A percentile compares a stretch with the other conserved stretches of the same genome.
Evolutionary conservation across 2,113 vertebrate species (phyloP).

Genomic region (Bos indicus): DNA sequence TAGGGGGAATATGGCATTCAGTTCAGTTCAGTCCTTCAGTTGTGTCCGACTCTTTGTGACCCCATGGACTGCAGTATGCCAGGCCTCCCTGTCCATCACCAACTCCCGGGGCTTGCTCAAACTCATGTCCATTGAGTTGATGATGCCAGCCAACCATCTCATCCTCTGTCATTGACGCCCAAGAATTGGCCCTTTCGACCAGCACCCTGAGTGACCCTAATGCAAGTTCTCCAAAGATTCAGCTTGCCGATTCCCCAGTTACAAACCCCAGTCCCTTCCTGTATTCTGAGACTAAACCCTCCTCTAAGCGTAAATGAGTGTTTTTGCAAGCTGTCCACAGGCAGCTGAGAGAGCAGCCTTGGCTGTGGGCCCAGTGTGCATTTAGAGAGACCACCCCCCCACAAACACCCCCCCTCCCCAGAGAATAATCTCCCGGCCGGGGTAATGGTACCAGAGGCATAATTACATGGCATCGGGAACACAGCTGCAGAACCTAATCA

Average conservation of each 20-base stretch:
- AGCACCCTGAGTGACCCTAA: not conserved
- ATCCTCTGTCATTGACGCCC: not conserved
- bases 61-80: accelerated
- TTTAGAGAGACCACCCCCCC: not conserved
- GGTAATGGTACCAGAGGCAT: not conserved
- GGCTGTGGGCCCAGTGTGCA: constrained; percentile 28
- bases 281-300: too few species aligned
- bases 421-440: not conserved
- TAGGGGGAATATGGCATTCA: accelerated
- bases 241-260: not conserved
- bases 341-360: not conserved
- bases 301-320: not conserved
- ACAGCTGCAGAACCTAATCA: not conserved
- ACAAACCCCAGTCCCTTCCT: not conserved
- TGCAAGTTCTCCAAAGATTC: too few species aligned
- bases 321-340: accelerated
- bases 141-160: not conserved
- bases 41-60: not conserved
- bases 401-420: accelerated
- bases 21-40: not conserved
- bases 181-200: not conserved
- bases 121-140: not conserved
- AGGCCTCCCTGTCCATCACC: not conserved
- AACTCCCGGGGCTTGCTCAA: not conserved
- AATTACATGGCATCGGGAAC: not conserved